A percentile compares a stretch with the other conserved stretches of the same genome.
Conservation (phyloP, 2,797 vertebrate species). For the Xerus rutilus region DNA sequence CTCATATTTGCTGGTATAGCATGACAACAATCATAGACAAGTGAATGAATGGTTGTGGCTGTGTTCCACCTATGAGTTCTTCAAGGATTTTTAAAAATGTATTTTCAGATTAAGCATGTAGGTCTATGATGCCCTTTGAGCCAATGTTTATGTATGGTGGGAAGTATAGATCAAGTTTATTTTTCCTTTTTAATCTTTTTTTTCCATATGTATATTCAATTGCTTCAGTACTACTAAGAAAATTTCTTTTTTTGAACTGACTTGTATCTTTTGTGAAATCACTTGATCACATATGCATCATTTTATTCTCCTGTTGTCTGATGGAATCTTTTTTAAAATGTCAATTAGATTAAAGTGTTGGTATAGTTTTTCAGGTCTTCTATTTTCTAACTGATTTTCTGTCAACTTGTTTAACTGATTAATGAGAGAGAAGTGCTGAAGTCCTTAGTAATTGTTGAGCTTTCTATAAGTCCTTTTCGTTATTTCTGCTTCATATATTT, state of each 20-base stretch:
- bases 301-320: conserved; percentile 51
- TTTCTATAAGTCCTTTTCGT: conserved; percentile 2
- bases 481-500: not conserved
- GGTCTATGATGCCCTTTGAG: not conserved
- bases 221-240: conserved; percentile 21
- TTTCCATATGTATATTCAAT: not conserved
- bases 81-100: not conserved
- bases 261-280: conserved; percentile 46
- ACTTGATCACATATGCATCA: conserved; percentile 44
- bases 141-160: not conserved
- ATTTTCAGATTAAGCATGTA: not conserved
- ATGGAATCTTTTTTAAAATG: conserved; percentile 62
- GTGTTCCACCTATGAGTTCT: not conserved
- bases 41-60: not conserved
- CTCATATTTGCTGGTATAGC: not conserved
- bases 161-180: not conserved
- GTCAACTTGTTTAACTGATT: conserved; percentile 67
- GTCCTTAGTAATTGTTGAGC: not conserved
- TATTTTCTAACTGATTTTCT: conserved; percentile 71
- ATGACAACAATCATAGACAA: not conserved
- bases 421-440: conserved; percentile 48
- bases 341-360: conserved; percentile 69
- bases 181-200: not conserved
- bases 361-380: conserved; percentile 51
- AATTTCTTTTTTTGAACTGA: conserved; percentile 43